These are phyloP conservation scores for Sardina pilchardus DNA, from an alignment of 2,113 vertebrate genomes.

Conservation along the genomic window DNA sequence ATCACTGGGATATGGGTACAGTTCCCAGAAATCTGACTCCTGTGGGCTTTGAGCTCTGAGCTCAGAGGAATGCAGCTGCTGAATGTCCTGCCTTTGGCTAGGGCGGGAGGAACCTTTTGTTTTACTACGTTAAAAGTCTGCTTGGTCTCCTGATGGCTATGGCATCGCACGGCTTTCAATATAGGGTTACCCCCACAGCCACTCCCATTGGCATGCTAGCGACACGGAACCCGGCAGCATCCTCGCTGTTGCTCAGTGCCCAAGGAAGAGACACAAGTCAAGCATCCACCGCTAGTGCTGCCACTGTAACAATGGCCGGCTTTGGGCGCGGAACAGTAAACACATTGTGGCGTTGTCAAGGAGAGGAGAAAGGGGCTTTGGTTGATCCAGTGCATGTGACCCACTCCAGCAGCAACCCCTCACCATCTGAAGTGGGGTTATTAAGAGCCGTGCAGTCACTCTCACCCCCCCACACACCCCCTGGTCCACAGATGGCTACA, in stretches of 20 bases:
- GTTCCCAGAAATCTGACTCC: slow-evolving; percentile 25
- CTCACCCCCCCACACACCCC: background rate
- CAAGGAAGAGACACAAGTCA: background rate
- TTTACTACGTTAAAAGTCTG: background rate
- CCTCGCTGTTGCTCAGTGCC: background rate
- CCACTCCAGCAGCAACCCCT: slow-evolving; percentile 30
- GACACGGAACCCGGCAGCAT: background rate
- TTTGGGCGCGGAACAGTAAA: slow-evolving; percentile 34
- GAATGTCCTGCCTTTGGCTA: background rate
- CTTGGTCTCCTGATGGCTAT: background rate
- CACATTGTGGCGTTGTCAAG: slow-evolving; percentile 30
- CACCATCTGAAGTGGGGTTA: slow-evolving; percentile 38
- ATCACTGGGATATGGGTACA: background rate
- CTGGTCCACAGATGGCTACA: background rate
- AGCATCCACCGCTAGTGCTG: background rate
- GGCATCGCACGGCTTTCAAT: too few species aligned
- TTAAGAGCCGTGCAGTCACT: slow-evolving; percentile 38
- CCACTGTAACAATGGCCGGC: slow-evolving; percentile 28
- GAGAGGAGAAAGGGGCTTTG: slow-evolving; percentile 27
- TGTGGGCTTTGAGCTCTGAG: slow-evolving; percentile 14
- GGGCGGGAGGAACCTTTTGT: background rate
- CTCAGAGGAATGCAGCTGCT: slow-evolving; percentile 20
- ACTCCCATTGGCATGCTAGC: background rate
- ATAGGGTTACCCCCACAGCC: too few species aligned
- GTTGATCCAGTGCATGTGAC: slow-evolving; percentile 45